A percentile compares a stretch with the other conserved stretches of the same genome.
phyloP scores from a whole-genome alignment of 2,888 invertebrate genomes.

The Embidobia sp. region DNA sequence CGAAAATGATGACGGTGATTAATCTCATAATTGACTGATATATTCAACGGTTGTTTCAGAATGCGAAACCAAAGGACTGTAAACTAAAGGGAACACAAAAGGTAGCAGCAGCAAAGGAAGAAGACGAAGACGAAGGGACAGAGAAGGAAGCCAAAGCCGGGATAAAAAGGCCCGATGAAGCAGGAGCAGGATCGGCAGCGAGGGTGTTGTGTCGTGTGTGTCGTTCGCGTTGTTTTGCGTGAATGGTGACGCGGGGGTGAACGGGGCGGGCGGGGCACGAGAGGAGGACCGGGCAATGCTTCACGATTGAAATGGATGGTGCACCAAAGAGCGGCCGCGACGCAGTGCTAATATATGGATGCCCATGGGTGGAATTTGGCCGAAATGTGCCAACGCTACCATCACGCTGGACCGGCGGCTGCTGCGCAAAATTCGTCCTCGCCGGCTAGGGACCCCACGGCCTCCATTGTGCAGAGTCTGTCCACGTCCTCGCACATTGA shows the following conservation, averaged over 20 bases:
- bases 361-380: slow-evolving; percentile 82
- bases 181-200: slow-evolving; percentile 50
- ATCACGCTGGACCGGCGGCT: slow-evolving; percentile 78
- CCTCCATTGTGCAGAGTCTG: slow-evolving; percentile 76
- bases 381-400: slow-evolving; percentile 82
- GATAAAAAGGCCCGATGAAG: slow-evolving; percentile 56
- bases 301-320: slow-evolving; percentile 80
- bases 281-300: slow-evolving; percentile 68
- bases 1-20: slow-evolving; percentile 6
- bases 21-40: slow-evolving; percentile 48
- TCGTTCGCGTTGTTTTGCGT: slow-evolving; percentile 64
- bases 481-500: slow-evolving; percentile 78
- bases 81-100: slow-evolving; percentile 21
- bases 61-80: slow-evolving; percentile 36
- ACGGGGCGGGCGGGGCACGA: slow-evolving; percentile 39
- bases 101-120: slow-evolving; percentile 7
- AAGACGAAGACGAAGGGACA: slow-evolving; percentile 5
- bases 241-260: slow-evolving; percentile 57
- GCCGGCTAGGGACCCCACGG: slow-evolving; percentile 78
- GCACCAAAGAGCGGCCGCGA: slow-evolving; percentile 77
- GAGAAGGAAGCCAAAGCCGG: slow-evolving; percentile 16
- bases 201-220: slow-evolving; percentile 63
- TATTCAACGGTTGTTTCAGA: slow-evolving; percentile 53
- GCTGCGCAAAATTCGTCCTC: slow-evolving; percentile 77
- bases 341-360: slow-evolving; percentile 81